These are phyloP conservation scores for Mechanitis mazaeus DNA, from an alignment of 2,888 invertebrate genomes.

Conservation along the genomic window DNA sequence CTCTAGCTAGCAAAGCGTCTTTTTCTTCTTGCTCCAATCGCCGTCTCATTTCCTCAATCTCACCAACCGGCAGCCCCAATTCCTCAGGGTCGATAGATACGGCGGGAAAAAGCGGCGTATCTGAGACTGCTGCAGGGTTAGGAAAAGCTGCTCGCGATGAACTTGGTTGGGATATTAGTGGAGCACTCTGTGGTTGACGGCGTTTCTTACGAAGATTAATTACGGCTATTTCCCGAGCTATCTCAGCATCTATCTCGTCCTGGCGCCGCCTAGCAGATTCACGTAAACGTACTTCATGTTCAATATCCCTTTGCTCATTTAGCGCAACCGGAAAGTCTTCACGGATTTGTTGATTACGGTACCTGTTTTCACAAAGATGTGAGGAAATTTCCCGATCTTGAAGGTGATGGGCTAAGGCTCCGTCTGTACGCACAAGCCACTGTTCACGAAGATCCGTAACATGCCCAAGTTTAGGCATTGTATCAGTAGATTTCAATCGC, in stretches of 20 bases:
- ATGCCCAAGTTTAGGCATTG: slow-evolving; percentile 70
- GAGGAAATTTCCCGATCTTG: slow-evolving; percentile 72
- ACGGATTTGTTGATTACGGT: slow-evolving; percentile 68
- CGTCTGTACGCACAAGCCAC: slow-evolving; percentile 69
- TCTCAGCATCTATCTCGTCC: slow-evolving; percentile 68
- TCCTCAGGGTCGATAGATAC: slow-evolving; percentile 48
- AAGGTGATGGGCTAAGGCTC: slow-evolving; percentile 65
- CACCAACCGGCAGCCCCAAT: slow-evolving; percentile 58
- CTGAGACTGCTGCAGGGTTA: slow-evolving; percentile 41
- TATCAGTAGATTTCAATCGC: slow-evolving; percentile 60
- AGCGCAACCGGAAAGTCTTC: slow-evolving; percentile 71
- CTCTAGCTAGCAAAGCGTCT: slow-evolving; percentile 61
- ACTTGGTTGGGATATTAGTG: slow-evolving; percentile 47
- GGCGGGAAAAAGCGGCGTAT: slow-evolving; percentile 34
- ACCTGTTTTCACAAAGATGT: slow-evolving; percentile 68
- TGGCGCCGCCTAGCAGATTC: slow-evolving; percentile 61
- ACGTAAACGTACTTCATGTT: slow-evolving; percentile 56
- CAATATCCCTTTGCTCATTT: slow-evolving; percentile 61
- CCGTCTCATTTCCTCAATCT: slow-evolving; percentile 60
- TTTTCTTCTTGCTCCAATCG: slow-evolving; percentile 66
- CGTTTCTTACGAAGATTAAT: slow-evolving; percentile 64
- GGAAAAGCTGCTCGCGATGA: slow-evolving; percentile 47
- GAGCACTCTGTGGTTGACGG: slow-evolving; percentile 49
- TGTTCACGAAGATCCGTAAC: slow-evolving; percentile 69
- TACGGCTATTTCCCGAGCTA: slow-evolving; percentile 68